Evolutionary conservation across 2,797 vertebrate genomes (phyloP), one percentile per base, ranked within the genome.

Genomic region (Hydrolagus colliei): DNA sequence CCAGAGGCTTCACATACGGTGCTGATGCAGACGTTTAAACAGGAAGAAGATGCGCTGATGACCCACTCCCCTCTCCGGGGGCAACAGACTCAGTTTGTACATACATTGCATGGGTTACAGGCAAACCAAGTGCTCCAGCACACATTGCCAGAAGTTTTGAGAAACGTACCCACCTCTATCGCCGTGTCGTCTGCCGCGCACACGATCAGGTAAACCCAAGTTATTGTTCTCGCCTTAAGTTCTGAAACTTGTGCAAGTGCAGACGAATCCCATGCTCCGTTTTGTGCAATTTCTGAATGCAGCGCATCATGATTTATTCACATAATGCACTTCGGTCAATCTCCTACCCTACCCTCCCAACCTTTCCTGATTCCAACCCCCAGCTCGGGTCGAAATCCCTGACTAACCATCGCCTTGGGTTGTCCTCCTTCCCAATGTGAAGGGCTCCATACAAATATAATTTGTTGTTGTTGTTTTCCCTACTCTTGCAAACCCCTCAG

Each of bases 201-300:
- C 86, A 87, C 92, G 22, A 16, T 94, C 88, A 95, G 95, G 96
- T 96, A 90, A 90, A 87, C 27, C 27, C 27, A 27, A 12, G 32
- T 82, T 82, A 41, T 9, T 82, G 79, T 9, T 52, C 6, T 3
- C 1, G 32, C 12, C 18, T 67, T 52, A n/a, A 12, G 16, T 35
- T 71, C 35, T 82, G 16, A 20, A 71, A 84, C n/a, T 52, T 67
- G 9, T 0, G 27, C 67, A 80, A 32, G 7, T 80, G 62, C 22
- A 79, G 11, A 62, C 27, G 41, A 65, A 16, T 4, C 12, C 27
- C 11, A 1, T 2, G 9, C 27, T 68, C 16, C 65, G 20, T 41
- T 71, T 84, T 52, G 32, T 32, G 13, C 18, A 32, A 41, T 20
- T n/a, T 1, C 18, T 2, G 0, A n/a, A 7, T 84, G 61, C 68